phyloP scores from a whole-genome alignment of 2,888 invertebrate genomes.

The Notodonta ziczac region DNA sequence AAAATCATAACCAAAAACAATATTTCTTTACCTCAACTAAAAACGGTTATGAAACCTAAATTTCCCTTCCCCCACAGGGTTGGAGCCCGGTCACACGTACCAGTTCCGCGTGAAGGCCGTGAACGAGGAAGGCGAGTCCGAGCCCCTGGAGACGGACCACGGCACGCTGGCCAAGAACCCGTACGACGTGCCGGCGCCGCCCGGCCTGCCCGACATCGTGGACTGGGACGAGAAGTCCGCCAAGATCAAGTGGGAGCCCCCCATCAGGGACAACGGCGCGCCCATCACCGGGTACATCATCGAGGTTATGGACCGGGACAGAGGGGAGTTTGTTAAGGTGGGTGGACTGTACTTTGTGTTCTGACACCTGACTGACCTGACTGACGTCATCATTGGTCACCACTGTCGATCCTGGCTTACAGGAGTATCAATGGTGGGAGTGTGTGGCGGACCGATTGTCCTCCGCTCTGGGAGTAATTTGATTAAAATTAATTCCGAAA shows the following conservation, averaged over 20 bases:
- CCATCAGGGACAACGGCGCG: slow-evolving; percentile 95
- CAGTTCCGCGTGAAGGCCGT: slow-evolving; percentile 98
- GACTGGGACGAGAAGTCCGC: slow-evolving; percentile 97
- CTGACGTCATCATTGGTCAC: no score
- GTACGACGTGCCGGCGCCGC: slow-evolving; percentile 94
- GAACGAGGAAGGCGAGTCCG: slow-evolving; percentile 98
- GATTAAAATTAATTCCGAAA: no score
- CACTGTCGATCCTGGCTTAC: no score
- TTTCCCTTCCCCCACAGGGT: slow-evolving; percentile 77
- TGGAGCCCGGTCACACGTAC: slow-evolving; percentile 98
- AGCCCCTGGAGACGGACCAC: slow-evolving; percentile 95
- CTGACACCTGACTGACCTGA: no score
- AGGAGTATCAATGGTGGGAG: no score
- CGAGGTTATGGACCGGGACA: slow-evolving; percentile 95
- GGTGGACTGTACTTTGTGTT: slow-evolving; percentile 11
- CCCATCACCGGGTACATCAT: slow-evolving; percentile 97
- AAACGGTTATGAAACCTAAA: no score
- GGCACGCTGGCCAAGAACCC: slow-evolving; percentile 98
- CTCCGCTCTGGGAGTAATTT: no score
- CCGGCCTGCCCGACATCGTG: slow-evolving; percentile 95
- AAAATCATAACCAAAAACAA: no score
- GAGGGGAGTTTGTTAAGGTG: slow-evolving; percentile 91
- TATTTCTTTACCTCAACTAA: no score
- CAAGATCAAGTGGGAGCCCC: slow-evolving; percentile 95
- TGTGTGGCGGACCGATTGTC: no score